Conservation (phyloP, 2,888 invertebrate genomes). For the Calameuta filiformis region DNA sequence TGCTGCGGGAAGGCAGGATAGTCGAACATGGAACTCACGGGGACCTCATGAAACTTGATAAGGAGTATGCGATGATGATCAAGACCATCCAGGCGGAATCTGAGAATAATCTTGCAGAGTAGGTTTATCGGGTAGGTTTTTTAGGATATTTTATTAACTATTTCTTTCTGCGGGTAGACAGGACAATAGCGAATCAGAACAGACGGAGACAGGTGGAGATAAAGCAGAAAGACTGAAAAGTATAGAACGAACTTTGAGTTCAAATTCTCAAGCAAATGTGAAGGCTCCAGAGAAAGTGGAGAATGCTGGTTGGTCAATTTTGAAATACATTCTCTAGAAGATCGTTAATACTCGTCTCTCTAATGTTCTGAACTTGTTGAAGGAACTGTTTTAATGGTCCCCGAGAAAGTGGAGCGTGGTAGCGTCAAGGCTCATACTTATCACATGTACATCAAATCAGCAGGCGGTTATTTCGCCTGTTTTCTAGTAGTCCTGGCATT, state of each 20-base stretch:
- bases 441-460: conserved; percentile 68
- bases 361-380: background rate
- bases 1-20: conserved; percentile 70
- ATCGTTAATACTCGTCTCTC: background rate
- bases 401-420: conserved; percentile 48
- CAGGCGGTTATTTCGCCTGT: conserved; percentile 66
- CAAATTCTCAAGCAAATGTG: background rate
- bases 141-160: background rate
- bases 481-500: conserved; percentile 65
- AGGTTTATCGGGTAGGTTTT: background rate
- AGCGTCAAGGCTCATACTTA: conserved; percentile 64
- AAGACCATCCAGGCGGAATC: conserved; percentile 31
- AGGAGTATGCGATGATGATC: conserved; percentile 57
- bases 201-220: background rate
- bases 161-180: background rate
- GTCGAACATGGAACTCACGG: conserved; percentile 70
- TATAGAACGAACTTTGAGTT: background rate
- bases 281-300: background rate
- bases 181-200: background rate
- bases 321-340: background rate
- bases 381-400: conserved; percentile 39
- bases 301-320: background rate
- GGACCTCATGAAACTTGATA: conserved; percentile 63
- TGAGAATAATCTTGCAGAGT: conserved; percentile 25
- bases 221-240: background rate